Evolutionary conservation across 2,797 vertebrate genomes (phyloP), one percentile per base, ranked within the genome.

Genomic region (Synanceia verrucosa): DNA sequence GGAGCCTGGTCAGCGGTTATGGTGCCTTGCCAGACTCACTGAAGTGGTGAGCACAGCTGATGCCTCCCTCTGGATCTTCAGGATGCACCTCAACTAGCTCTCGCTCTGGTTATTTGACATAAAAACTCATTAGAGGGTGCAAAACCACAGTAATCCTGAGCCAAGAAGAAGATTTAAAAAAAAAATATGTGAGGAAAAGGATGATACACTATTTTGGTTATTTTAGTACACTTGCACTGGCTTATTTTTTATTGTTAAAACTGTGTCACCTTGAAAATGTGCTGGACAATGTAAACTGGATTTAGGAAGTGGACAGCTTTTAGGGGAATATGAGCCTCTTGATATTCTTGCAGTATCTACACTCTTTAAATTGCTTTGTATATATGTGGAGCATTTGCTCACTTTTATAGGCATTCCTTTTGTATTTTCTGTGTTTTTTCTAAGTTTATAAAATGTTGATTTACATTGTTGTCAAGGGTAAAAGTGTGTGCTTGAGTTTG

Each of bases 351-450:
- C 64, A 70, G 29, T 71, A 72, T 48, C 83, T 71, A 50, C 75
- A 88, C 92, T 91, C 93, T 89, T 56, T 63, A 65, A 65, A 78
- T 62, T 78, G 66, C 85, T 88, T 92, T 96, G 95, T 94, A 93
- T 94, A 93, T 95, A 93, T 93, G 91, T 94, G 94, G 71, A 81
- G 71, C 86, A 85, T 92, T 88, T 95, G 88, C 95, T 93, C 91
- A 91, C 91, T 90, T 89, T 92, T 88, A 86, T 91, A 92, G 86
- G 88, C 89, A 89, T 92, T 94, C 85, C 85, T 94, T 92, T 92
- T 75, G 52, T 82, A 71, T 81, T 86, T 77, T 83, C 33, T 70
- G 34, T 55, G 58, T 60, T 79, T 74, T 67, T 75, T 36, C 12
- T 68, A 84, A 18, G 19, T 81, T 80, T 72, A 86, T 83, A 84